Evolutionary conservation across 1,140 invertebrate species (phyloP).

Genomic region (Drosophila tsacasi): DNA sequence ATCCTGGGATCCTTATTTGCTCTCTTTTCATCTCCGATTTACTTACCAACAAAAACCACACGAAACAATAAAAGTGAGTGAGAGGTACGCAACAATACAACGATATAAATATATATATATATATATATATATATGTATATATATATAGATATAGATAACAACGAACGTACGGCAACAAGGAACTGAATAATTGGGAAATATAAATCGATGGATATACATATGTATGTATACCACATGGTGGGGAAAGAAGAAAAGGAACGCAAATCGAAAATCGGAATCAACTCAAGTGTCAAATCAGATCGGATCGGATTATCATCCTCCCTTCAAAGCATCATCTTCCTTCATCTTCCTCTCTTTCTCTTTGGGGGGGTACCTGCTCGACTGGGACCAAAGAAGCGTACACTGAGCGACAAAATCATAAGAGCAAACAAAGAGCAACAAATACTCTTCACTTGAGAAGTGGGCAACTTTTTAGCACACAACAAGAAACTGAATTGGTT

Average conservation of each 20-base stretch:
- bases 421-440: conserved; percentile 36
- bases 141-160: conserved; percentile 20
- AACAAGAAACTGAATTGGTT: conserved; percentile 41
- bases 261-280: conserved; percentile 15
- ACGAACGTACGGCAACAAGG: conserved; percentile 41
- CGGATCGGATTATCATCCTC: conserved; percentile 4
- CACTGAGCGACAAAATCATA: conserved; percentile 54
- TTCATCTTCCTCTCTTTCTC: conserved; percentile 11
- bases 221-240: conserved; percentile 7
- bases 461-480: conserved; percentile 28
- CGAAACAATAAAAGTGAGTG: conserved; percentile 61
- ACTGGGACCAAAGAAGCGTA: conserved; percentile 39
- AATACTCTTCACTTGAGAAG: conserved; percentile 24
- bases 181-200: conserved; percentile 44
- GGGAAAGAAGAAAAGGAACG: conserved; percentile 32
- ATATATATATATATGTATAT: conserved; percentile 7
- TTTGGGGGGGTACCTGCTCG: conserved; percentile 8
- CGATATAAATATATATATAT: conserved; percentile 14
- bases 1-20: conserved; percentile 16
- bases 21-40: conserved; percentile 29
- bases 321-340: conserved; percentile 7
- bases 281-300: conserved; percentile 30
- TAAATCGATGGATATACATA: conserved; percentile 17
- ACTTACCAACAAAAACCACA: conserved; percentile 76
- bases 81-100: conserved; percentile 59